Percentiles rank a stretch among this genome's conserved stretches.
Conservation (phyloP, 2,113 vertebrate genomes). For the Hydrolagus affinis region DNA sequence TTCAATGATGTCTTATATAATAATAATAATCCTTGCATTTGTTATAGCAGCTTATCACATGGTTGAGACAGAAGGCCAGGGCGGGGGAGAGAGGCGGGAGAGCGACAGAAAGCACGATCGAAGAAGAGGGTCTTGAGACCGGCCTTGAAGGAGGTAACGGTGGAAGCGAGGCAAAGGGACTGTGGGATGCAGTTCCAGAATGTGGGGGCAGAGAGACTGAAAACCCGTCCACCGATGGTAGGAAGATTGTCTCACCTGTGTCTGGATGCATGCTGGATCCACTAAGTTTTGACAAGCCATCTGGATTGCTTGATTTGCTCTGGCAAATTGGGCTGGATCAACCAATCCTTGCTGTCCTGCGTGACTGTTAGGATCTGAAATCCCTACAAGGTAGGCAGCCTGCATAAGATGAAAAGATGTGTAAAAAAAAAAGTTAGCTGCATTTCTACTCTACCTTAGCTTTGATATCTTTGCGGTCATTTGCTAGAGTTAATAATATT, state of each 20-base stretch:
- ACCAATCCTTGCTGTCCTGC: slow-evolving; percentile 89
- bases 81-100: no score
- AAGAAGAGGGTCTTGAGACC: no score
- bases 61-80: no score
- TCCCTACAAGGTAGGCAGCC: slow-evolving; percentile 86
- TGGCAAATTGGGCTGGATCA: slow-evolving; percentile 89
- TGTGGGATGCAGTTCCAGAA: no score
- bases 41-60: no score
- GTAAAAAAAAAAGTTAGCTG: neutral
- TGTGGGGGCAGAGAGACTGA: no score
- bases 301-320: slow-evolving; percentile 93
- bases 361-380: slow-evolving; percentile 87
- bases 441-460: neutral
- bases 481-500: neutral
- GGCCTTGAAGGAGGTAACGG: no score
- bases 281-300: slow-evolving; percentile 97
- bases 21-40: no score
- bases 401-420: slow-evolving; percentile 39
- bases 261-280: slow-evolving; percentile 88
- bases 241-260: slow-evolving; percentile 64
- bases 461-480: neutral
- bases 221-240: no score
- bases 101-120: no score
- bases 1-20: neutral
- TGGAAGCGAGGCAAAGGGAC: no score